phyloP scores from a whole-genome alignment of 2,888 invertebrate species.

The Chorisops tibialis region DNA sequence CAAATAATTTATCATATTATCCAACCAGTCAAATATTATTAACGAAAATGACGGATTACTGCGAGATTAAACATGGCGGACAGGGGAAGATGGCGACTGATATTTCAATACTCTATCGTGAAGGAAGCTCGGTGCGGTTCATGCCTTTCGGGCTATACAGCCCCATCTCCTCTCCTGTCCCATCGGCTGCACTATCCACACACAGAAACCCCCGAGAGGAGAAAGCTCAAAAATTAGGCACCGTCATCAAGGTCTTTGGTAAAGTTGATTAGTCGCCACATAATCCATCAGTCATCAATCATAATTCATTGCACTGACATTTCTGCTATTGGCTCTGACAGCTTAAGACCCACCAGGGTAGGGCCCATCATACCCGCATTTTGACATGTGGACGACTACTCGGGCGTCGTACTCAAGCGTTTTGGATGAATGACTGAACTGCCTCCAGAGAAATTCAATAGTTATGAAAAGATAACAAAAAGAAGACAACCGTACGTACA shows the following conservation, averaged over 20 bases:
- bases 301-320: constrained; percentile 32
- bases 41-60: constrained; percentile 32
- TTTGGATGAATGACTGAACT: constrained; percentile 14
- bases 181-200: neutral
- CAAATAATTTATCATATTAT: constrained; percentile 34
- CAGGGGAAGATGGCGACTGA: constrained; percentile 10
- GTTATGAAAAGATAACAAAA: neutral
- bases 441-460: constrained; percentile 3
- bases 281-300: constrained; percentile 36
- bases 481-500: no score
- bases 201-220: neutral
- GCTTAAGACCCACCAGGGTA: constrained; percentile 22
- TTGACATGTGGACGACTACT: neutral
- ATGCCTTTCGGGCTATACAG: no score
- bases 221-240: constrained; percentile 26
- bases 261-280: constrained; percentile 33
- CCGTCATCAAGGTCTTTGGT: constrained; percentile 30
- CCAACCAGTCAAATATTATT: constrained; percentile 32
- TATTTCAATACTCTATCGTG: neutral
- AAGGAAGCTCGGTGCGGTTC: no score
- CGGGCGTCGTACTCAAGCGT: constrained; percentile 14
- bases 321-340: constrained; percentile 25
- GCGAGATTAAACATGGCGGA: constrained; percentile 20
- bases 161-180: no score
- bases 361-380: neutral